Base-by-base conservation (phyloP, 2,888 invertebrate species). In the Teinopalpus imperialis region DNA sequence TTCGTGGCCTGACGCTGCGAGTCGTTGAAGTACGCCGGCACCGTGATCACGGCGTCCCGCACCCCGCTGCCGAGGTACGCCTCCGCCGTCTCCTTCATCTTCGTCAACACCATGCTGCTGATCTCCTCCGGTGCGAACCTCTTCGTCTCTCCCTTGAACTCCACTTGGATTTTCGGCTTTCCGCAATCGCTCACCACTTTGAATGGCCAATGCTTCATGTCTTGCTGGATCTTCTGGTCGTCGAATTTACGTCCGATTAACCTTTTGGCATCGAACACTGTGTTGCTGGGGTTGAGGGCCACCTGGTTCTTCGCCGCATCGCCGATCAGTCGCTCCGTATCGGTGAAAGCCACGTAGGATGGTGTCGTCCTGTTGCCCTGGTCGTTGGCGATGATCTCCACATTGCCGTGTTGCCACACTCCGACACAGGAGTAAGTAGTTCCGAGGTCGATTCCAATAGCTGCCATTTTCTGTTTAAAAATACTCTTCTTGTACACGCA, bases 341-440 rank as follows among this genome's bases (percentile, higher is more conserved):
- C 95, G 13, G 94, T 95, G 74, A 96, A 97, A 2, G 95, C 95
- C 37, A 96, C 96, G 79, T 95, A 97, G 54, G 94, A 94, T 32
- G 96, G 96, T 36, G 96, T 97, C 5, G 95, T 96, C 40, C 96
- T 88, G 77, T 96, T 96, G 51, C 96, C 96, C 80, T 96, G 95
- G 72, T 96, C 95, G 71, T 97, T 97, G 56, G 90, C 90, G 72
- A 94, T 93, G 60, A 92, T 92, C 68, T 92, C 92, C 54, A 92
- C 92, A 65, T 91, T 92, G 45, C 92, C 92, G 53, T 92, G 90
- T 60, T 63, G 64, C 53, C 51, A 61, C 8, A 65, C 62, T 13
- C 63, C 64, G 6, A 78, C 78, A 50, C 78, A 78, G 43, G 78
- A 78, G 59, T 75, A 78, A 3, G 96, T 97, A 23, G 96, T 97